A percentile compares a stretch with the other conserved stretches of the same genome.
Conservation (phyloP, 2,113 vertebrate species). For the Trogon melanurus region DNA sequence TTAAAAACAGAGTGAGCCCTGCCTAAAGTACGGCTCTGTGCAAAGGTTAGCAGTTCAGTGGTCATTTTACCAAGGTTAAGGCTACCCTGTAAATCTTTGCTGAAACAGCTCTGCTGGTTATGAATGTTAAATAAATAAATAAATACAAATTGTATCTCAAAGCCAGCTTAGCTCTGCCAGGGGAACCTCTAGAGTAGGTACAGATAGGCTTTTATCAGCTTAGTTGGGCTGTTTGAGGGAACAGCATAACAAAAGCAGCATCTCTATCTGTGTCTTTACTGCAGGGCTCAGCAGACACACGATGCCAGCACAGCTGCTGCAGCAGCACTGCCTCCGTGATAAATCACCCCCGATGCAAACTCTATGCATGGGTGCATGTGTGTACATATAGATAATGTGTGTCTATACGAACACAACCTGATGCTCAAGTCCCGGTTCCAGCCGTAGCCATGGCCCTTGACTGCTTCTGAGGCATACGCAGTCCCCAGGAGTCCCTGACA, state of each 20-base stretch:
- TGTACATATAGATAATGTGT: fast-evolving
- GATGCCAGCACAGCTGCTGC: not conserved
- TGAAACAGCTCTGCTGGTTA: not conserved
- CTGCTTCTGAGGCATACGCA: fast-evolving
- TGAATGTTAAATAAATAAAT: not conserved
- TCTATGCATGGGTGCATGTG: fast-evolving
- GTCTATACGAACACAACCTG: not conserved
- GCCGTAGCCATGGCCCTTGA: fast-evolving
- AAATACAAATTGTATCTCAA: not conserved
- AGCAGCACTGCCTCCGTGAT: fast-evolving
- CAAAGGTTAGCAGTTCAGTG: not conserved
- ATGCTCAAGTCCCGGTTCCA: not conserved
- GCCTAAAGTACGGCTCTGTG: not conserved
- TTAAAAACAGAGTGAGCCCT: not conserved
- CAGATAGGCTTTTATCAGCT: not conserved
- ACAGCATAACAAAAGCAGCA: not conserved
- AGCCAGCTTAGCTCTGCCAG: not conserved
- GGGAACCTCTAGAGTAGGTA: not conserved
- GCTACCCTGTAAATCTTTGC: not conserved
- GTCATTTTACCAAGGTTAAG: not conserved
- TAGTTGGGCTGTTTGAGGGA: not conserved
- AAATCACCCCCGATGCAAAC: not conserved
- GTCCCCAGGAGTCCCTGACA: not conserved
- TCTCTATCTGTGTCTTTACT: not conserved
- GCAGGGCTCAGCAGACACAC: not conserved